Evolutionary conservation across 2,113 vertebrate species (phyloP).

Genomic region (Eidolon helvum): DNA sequence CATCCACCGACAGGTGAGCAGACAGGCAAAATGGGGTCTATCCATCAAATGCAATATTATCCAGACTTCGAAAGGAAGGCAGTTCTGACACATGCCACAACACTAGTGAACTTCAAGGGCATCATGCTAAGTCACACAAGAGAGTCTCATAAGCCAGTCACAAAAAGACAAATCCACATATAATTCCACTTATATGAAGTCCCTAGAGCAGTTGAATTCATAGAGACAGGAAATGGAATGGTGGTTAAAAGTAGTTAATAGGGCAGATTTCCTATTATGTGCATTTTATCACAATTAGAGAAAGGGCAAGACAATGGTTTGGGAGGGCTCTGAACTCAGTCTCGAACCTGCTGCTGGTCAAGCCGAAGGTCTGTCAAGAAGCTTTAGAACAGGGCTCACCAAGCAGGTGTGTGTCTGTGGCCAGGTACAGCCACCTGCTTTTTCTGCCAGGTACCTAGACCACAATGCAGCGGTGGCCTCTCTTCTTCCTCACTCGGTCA

Average conservation of each 20-base stretch:
- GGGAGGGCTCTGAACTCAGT: rapidly evolving
- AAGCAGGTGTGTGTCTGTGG: rapidly evolving
- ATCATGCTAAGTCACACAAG: not conserved
- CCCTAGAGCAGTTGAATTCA: too few species aligned
- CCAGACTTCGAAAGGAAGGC: not conserved
- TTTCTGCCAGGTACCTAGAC: not conserved
- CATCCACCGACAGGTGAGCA: rapidly evolving
- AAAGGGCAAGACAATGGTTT: too few species aligned
- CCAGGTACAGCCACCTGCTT: rapidly evolving
- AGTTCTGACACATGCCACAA: rapidly evolving
- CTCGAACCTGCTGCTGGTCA: not conserved
- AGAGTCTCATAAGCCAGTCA: not conserved
- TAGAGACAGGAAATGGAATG: not conserved
- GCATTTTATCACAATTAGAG: not conserved
- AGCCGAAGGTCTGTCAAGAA: not conserved
- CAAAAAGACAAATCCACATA: rapidly evolving
- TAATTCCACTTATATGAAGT: rapidly evolving
- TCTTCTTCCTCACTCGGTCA: not conserved
- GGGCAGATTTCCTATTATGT: not conserved
- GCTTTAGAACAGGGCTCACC: not conserved
- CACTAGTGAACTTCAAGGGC: rapidly evolving
- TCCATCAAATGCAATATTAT: not conserved
- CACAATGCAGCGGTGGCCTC: rapidly evolving
- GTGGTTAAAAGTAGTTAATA: too few species aligned
- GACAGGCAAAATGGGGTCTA: rapidly evolving